Evolutionary conservation across 2,113 vertebrate genomes (phyloP), one percentile per base, ranked within the genome.

Genomic region (Larimichthys polyactis): DNA sequence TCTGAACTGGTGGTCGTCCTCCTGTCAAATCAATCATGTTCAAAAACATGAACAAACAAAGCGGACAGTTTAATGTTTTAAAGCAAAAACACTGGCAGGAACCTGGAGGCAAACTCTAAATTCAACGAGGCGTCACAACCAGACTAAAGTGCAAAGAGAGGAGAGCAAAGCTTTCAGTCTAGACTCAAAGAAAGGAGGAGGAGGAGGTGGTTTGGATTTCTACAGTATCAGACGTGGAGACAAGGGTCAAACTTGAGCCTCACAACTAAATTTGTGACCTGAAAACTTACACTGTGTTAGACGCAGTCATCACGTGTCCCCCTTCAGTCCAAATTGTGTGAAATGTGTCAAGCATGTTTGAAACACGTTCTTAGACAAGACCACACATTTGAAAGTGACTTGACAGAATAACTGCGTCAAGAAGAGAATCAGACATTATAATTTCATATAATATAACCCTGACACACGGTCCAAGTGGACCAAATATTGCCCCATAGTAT

Each of bases 1-100:
- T 78, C 98, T 95, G 90, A 97, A 96, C 92, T 99, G 98, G 85
- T 97, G 97, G 90, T 96, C 96, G 57, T 96, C 96, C 80, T 97
- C 97, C 97, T 99, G 86, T 81, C 15, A 73, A 85, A 85, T 64
- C 16, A 87, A 86, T 55, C 44, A 79, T 4, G 64, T 5, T 81
- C 27, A 75, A 68, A 60, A 80, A 40, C 9, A 27, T 62, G 0
- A 67, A 74, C 20, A 32, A 36, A 36, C 19, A 11, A 63, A 40
- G 12, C 27, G 51, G 12, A 51, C 9, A 0, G 67, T 69, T 86
- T 64, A 65, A 32, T 29, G 49, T 51, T 66, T 15, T 24, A 22
- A 63, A 46, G 11, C 2, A 43, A 57, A 73, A 49, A 17, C 17
- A 22, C 8, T 36, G 19, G 24, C 16, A 20, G 29, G 12, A 32